Percentiles rank a stretch among this genome's conserved stretches.
phyloP scores from a whole-genome alignment of 1,140 invertebrate genomes.

The Hesperophylax magnus region DNA sequence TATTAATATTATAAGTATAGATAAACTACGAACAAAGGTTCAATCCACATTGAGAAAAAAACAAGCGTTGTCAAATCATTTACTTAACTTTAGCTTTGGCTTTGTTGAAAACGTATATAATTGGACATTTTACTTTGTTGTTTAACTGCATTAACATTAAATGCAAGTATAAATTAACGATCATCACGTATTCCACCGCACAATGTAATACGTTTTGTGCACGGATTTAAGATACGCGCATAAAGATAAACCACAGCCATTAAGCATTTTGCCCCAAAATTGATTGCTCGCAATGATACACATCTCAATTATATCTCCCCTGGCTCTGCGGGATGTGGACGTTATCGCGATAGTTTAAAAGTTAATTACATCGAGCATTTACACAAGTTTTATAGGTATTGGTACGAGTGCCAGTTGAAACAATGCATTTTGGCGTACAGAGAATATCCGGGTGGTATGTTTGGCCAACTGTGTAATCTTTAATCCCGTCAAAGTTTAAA shows the following conservation, averaged over 20 bases:
- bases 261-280: slow-evolving; percentile 13
- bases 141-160: too few species aligned
- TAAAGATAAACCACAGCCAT: slow-evolving; percentile 1
- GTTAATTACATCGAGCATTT: slow-evolving; percentile 34
- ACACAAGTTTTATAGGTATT: slow-evolving; percentile 22
- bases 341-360: slow-evolving; percentile 15
- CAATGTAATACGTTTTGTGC: too few species aligned
- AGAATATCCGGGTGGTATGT: not conserved
- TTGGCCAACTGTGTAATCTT: not conserved
- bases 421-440: slow-evolving; percentile 20
- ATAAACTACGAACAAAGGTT: too few species aligned
- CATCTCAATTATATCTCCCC: slow-evolving; percentile 25
- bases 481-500: slow-evolving; percentile 41
- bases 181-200: too few species aligned
- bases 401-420: not conserved
- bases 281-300: slow-evolving; percentile 16
- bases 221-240: not conserved
- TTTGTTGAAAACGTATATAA: too few species aligned
- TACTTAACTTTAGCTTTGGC: too few species aligned
- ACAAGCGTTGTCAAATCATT: too few species aligned
- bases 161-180: too few species aligned
- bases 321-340: not conserved
- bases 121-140: too few species aligned
- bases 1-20: too few species aligned
- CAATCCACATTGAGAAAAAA: too few species aligned